Base-by-base conservation (phyloP, 2,888 invertebrate genomes). In the Heliconius erato region DNA sequence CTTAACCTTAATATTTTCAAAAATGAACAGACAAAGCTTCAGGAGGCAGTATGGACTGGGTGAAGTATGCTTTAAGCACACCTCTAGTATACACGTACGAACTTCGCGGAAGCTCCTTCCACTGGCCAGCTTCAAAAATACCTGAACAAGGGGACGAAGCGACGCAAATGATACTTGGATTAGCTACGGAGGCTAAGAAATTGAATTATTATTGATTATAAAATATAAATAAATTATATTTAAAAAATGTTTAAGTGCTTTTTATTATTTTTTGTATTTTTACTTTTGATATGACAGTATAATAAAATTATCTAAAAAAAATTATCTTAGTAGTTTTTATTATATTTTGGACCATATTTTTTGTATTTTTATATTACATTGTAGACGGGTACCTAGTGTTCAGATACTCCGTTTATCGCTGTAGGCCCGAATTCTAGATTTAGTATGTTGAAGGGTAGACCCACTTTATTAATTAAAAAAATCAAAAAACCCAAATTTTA, bases 61-160 rank as follows among this genome's bases (percentile, higher is more conserved):
- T 97, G 0, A 96, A 97, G 59, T 94, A 95, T 2, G 91, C 91
- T 0, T 92, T 96, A 0, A 96, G 96, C 0, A 96, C 97, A 0
- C 96, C 95, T 0, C 94, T 97, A 76, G 95, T 96, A 0, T 97
- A 96, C 89, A 97, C 97, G 0, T 97, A 97, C 79, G 98, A 98
- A 88, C 94, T 98, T 1, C 95, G 98, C 5, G 98, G 98, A 78
- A 93, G 89, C 0, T 97, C 97, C 35, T 93, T 95, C 85, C 96
- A 97, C 90, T 98, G 98, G 89, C 98, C 98, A 0, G 93, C 97
- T 0, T 92, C 93, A 7, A 96, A 97, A 88, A 98, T 98, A 84
- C 89, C 96, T 67, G 96, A 97, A 82, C 97, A 97, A 85, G 97
- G 97, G 32, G 93, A 96, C 79, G 98, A 98, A 89, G 96, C 97